Conservation (phyloP, 2,888 invertebrate species). For the Cataglyphis albicans region DNA sequence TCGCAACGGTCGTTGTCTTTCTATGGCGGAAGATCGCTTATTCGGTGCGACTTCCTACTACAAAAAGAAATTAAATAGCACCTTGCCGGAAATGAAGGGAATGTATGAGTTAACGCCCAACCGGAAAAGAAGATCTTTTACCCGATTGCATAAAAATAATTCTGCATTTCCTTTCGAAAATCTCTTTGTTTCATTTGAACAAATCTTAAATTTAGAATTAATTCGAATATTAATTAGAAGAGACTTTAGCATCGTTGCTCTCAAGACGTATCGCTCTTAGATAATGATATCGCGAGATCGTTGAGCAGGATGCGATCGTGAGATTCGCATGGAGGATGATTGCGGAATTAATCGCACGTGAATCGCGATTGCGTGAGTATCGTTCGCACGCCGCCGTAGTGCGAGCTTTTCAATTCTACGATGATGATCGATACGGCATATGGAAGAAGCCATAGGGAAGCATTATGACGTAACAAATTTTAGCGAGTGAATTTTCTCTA, state of each 20-base stretch:
- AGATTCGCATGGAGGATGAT: conserved; percentile 29
- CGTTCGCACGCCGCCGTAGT: conserved; percentile 6
- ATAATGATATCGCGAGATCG: conserved; percentile 24
- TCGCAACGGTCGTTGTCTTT: conserved; percentile 19
- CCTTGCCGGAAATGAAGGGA: conserved; percentile 35
- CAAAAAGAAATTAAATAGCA: conserved; percentile 20
- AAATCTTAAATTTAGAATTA: conserved; percentile 5
- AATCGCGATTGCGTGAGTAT: conserved; percentile 27
- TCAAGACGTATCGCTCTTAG: not conserved
- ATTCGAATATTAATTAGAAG: not conserved
- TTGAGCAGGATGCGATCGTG: conserved; percentile 27
- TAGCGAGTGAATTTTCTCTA: not conserved
- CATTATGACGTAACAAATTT: conserved; percentile 30
- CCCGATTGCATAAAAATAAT: not conserved
- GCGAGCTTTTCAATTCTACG: conserved; percentile 4
- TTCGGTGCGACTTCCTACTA: conserved; percentile 39
- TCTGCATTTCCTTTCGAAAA: not conserved
- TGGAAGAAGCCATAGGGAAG: conserved; percentile 2
- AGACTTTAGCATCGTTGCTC: not conserved
- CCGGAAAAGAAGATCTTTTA: not conserved
- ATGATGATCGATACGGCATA: not conserved
- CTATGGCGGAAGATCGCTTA: conserved; percentile 38
- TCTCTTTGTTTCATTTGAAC: not conserved
- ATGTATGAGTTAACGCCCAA: conserved; percentile 41
- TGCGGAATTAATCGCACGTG: conserved; percentile 25